Conservation (phyloP, 35 echinoderm and acorn worm species). For the Eucidaris tribuloides region DNA sequence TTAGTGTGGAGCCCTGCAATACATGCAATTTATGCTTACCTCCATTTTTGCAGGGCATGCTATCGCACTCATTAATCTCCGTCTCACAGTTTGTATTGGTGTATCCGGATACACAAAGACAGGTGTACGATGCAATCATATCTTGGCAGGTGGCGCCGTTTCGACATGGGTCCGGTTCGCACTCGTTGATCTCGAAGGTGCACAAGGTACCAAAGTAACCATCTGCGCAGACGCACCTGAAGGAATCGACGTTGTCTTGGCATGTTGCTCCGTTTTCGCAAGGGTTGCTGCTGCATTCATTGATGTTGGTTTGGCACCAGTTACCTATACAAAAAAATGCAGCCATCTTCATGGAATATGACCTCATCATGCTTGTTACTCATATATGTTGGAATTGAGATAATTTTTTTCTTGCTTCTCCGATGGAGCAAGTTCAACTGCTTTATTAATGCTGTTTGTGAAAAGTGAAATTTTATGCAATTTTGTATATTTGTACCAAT, state of each 20-base stretch:
- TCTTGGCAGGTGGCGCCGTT: conserved; percentile 45
- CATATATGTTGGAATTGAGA: background rate
- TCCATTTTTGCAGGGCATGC: conserved; percentile 34
- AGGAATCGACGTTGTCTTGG: conserved; percentile 37
- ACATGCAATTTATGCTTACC: too few species aligned
- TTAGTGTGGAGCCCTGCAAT: too few species aligned
- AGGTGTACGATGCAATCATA: background rate
- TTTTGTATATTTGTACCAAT: too few species aligned
- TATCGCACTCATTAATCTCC: conserved; percentile 45
- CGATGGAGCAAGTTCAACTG: background rate
- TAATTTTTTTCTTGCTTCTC: background rate
- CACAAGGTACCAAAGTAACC: conserved; percentile 36
- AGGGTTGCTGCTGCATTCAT: conserved; percentile 49
- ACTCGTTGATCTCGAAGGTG: conserved; percentile 41
- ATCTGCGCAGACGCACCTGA: conserved; percentile 29
- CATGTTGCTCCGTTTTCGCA: conserved; percentile 53
- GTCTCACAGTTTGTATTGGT: conserved; percentile 3
- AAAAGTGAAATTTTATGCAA: too few species aligned
- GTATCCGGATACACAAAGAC: conserved; percentile 31
- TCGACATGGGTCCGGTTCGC: conserved; percentile 18
- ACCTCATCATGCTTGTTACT: background rate
- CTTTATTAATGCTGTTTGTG: too few species aligned
- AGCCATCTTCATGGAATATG: background rate
- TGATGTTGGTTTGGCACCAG: conserved; percentile 17
- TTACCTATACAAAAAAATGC: background rate